Evolutionary conservation across 2,888 invertebrate genomes (phyloP).

Genomic region (Prosapia bicincta): DNA sequence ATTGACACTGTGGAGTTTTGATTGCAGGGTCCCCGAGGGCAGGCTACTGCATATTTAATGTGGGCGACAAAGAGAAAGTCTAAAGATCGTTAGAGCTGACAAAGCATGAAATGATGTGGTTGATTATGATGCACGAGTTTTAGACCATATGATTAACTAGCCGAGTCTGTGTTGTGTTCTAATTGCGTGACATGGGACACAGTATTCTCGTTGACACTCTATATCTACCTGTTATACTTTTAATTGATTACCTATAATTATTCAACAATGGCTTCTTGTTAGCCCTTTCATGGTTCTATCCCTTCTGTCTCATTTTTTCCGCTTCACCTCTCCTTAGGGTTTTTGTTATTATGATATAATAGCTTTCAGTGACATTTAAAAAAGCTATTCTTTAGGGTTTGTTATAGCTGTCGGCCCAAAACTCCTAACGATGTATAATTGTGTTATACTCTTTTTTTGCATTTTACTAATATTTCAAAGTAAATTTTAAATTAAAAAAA

Average conservation of each 20-base stretch:
- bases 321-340: too few relatives aligned
- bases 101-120: background rate
- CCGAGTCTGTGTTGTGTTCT: background rate
- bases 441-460: too few relatives aligned
- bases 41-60: constrained; percentile 2
- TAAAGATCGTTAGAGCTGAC: background rate
- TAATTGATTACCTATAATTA: background rate
- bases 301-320: too few relatives aligned
- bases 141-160: background rate
- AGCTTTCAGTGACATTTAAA: too few relatives aligned
- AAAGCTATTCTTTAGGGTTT: too few relatives aligned
- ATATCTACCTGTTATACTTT: background rate
- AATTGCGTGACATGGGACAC: background rate
- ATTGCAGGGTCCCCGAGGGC: background rate
- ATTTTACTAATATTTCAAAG: too few relatives aligned
- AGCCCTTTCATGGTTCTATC: background rate
- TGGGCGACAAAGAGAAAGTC: background rate
- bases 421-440: too few relatives aligned
- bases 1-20: background rate
- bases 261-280: background rate
- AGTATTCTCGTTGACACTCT: background rate
- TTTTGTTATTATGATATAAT: too few relatives aligned
- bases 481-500: too few relatives aligned
- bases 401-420: too few relatives aligned
- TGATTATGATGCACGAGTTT: background rate